Conservation (phyloP, 2,888 invertebrate species). For the Smittia sp. region DNA sequence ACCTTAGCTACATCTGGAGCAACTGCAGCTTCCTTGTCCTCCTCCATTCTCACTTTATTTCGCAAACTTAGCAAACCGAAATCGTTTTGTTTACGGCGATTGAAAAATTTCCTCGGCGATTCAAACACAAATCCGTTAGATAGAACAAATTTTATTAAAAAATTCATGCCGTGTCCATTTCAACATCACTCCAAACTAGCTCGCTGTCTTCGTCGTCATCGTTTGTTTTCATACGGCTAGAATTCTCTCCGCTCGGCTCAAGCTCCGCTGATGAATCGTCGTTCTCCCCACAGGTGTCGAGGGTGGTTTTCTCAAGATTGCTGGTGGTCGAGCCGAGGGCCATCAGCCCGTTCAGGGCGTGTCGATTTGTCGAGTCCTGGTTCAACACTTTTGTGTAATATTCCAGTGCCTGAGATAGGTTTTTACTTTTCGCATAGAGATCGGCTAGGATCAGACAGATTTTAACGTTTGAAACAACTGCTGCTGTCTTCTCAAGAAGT, state of each 20-base stretch:
- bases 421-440: conserved; percentile 30
- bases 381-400: conserved; percentile 44
- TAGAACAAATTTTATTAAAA: not conserved
- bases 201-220: conserved; percentile 58
- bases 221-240: conserved; percentile 53
- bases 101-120: too few relatives aligned
- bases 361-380: conserved; percentile 49
- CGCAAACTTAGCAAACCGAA: too few relatives aligned
- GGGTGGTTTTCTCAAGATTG: conserved; percentile 44
- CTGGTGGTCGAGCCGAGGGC: conserved; percentile 48
- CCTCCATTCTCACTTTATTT: not conserved
- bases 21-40: not conserved
- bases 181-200: conserved; percentile 62
- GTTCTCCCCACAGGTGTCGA: conserved; percentile 46
- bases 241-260: conserved; percentile 49
- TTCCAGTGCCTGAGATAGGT: conserved; percentile 12
- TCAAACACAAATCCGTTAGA: too few relatives aligned
- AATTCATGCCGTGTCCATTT: conserved; percentile 51
- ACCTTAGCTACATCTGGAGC: not conserved
- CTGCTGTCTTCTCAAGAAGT: conserved; percentile 64
- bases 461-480: conserved; percentile 42
- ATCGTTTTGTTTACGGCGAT: too few relatives aligned
- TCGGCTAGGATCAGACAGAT: conserved; percentile 30
- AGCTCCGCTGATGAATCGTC: conserved; percentile 48
- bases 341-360: conserved; percentile 50